Conservation (phyloP, 2,113 vertebrate genomes). For the Cynocephalus volans region DNA sequence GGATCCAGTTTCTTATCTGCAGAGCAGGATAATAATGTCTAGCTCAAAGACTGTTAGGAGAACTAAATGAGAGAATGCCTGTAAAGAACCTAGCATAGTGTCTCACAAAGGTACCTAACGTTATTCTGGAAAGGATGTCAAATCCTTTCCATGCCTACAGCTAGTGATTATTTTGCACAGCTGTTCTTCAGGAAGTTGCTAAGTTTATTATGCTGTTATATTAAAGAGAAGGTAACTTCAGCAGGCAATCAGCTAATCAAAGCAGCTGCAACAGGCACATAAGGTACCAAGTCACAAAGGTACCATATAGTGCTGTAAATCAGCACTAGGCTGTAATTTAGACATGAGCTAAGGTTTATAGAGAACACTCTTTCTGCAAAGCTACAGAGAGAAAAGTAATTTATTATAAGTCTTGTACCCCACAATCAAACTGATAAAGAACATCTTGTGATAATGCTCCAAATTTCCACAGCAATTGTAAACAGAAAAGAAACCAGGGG, state of each 20-base stretch:
- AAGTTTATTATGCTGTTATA: neutral
- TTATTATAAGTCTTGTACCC: neutral
- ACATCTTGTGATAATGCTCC: slow-evolving; percentile 15
- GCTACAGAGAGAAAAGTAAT: neutral
- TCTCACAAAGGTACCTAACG: neutral
- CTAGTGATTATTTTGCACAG: slow-evolving; percentile 31
- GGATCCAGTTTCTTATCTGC: neutral
- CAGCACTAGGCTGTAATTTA: neutral
- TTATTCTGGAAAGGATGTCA: neutral
- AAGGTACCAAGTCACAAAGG: neutral
- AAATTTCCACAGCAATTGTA: slow-evolving; percentile 40
- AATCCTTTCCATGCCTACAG: neutral
- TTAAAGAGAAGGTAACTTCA: slow-evolving; percentile 15
- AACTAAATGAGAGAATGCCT: slow-evolving; percentile 1
- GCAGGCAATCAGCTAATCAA: neutral
- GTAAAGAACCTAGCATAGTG: neutral
- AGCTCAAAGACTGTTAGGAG: neutral
- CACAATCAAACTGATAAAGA: slow-evolving; percentile 48
- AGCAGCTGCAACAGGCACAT: neutral
- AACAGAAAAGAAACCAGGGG: slow-evolving; percentile 28
- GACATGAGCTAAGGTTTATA: neutral
- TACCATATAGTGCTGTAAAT: neutral
- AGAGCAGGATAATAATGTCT: neutral
- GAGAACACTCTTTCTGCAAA: slow-evolving; percentile 5
- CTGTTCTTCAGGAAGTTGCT: neutral